These are phyloP conservation scores for Xestia xanthographa DNA, from an alignment of 2,888 invertebrate genomes.

Conservation along the genomic window DNA sequence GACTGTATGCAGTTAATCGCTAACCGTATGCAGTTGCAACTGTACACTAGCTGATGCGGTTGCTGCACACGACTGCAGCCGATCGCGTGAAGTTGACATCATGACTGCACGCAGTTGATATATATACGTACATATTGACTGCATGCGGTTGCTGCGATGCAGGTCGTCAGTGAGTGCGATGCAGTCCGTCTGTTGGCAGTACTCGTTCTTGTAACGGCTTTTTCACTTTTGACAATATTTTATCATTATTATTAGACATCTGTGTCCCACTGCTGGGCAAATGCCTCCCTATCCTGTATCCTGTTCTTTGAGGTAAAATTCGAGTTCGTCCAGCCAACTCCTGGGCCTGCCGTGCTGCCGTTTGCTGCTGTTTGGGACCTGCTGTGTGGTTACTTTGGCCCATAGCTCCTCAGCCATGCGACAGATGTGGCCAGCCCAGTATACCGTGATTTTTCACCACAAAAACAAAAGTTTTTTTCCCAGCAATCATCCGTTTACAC, in stretches of 20 bases:
- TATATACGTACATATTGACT: no score
- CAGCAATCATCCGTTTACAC: neutral
- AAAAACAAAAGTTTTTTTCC: no score
- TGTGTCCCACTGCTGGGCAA: neutral
- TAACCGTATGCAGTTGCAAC: no score
- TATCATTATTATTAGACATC: neutral
- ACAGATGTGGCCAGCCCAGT: neutral
- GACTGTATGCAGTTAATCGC: no score
- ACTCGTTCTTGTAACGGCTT: neutral
- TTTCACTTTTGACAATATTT: neutral
- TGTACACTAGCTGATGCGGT: no score
- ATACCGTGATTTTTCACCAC: no score
- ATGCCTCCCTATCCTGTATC: neutral
- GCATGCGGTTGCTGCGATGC: no score
- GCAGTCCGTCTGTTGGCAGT: no score
- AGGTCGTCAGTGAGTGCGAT: no score
- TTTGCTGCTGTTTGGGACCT: neutral
- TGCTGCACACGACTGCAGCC: no score
- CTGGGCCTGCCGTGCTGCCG: neutral
- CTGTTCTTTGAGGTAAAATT: neutral
- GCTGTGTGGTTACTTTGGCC: neutral
- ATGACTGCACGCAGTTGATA: no score
- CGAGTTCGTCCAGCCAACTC: neutral
- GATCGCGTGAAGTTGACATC: no score
- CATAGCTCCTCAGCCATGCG: neutral